Evolutionary conservation across 2,888 invertebrate genomes (phyloP).

Genomic region (Tiliacea citrago): DNA sequence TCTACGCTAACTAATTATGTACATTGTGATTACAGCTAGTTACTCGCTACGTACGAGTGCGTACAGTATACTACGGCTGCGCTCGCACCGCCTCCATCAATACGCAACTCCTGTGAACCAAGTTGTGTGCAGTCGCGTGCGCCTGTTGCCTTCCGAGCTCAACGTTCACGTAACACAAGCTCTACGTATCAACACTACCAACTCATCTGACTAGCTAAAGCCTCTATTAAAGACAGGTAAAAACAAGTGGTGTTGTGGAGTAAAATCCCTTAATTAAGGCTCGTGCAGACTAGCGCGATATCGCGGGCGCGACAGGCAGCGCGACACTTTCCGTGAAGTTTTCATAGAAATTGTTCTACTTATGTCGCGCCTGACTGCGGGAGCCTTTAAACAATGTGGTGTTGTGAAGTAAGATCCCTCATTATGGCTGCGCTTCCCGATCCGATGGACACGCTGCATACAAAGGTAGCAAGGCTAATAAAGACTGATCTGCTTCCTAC

Average conservation of each 20-base stretch:
- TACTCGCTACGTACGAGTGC: slow-evolving; percentile 63
- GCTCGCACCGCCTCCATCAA: not conserved
- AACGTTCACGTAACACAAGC: not conserved
- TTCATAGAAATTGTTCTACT: no score
- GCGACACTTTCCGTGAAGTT: no score
- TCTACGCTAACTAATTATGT: slow-evolving; percentile 65
- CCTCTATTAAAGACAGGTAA: not conserved
- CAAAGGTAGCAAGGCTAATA: not conserved
- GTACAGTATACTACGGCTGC: slow-evolving; percentile 21
- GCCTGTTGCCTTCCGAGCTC: not conserved
- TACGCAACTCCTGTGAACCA: not conserved
- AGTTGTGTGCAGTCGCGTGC: slow-evolving; percentile 13
- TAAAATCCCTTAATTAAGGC: not conserved
- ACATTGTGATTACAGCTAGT: slow-evolving; percentile 66
- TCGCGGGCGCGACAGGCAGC: no score
- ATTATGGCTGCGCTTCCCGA: not conserved
- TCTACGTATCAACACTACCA: not conserved
- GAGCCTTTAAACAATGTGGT: not conserved
- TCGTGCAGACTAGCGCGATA: no score
- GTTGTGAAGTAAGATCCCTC: not conserved
- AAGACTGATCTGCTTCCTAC: not conserved
- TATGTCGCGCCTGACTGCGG: no score
- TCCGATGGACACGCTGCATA: not conserved
- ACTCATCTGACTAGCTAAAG: not conserved
- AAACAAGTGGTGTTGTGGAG: not conserved